Evolutionary conservation across 2,888 invertebrate genomes (phyloP).

Genomic region (Tipula lateralis): DNA sequence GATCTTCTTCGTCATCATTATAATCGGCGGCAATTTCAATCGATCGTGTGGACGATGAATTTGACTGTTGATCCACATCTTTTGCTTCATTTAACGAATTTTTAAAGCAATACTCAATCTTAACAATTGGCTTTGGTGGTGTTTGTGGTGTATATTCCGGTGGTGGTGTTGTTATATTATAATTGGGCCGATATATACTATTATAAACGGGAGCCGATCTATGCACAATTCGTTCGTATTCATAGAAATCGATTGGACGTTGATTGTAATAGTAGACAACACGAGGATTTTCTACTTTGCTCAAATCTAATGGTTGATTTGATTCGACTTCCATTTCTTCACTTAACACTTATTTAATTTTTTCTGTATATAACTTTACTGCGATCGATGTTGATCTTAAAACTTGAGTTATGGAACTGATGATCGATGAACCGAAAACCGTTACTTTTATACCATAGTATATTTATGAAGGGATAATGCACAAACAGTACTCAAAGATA

Average conservation of each 20-base stretch:
- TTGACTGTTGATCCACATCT: background rate
- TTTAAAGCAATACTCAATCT: background rate
- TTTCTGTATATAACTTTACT: background rate
- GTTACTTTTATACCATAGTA: background rate
- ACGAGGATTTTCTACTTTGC: background rate
- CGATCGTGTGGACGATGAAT: background rate
- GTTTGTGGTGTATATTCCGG: background rate
- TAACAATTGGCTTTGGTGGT: background rate
- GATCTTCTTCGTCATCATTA: background rate
- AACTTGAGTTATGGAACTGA: background rate
- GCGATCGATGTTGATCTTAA: background rate
- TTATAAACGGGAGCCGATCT: background rate
- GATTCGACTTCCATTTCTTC: background rate
- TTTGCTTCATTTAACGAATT: background rate
- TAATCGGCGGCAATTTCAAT: background rate
- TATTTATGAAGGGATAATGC: too few relatives aligned
- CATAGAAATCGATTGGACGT: background rate
- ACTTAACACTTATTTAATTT: background rate
- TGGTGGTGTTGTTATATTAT: background rate
- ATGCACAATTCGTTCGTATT: background rate
- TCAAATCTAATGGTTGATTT: background rate
- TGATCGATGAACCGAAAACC: background rate
- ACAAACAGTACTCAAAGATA: background rate
- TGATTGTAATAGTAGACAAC: background rate
- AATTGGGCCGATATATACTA: background rate